Evolutionary conservation across 2,888 invertebrate genomes (phyloP), one percentile per base, ranked within the genome.

Genomic region (Tromatobia lineatoria): DNA sequence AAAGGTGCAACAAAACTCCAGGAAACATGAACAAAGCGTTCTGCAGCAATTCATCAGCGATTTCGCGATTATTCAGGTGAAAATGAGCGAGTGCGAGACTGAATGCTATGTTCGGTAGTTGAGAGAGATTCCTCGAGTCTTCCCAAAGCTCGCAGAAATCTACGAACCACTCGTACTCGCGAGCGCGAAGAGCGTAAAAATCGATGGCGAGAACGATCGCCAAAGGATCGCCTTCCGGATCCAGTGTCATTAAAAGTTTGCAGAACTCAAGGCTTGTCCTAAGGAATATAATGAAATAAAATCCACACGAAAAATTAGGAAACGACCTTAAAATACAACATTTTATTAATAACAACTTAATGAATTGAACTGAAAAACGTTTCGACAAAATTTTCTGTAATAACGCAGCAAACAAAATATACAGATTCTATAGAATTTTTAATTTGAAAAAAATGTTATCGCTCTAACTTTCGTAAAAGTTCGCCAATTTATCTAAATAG

Each of bases 81-180:
- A 96, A 97, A 88, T 96, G 94, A 2, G 97, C 97, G 87, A 98
- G 94, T 0, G 98, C 97, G 82, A 97, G 94, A 1, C 98, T 97
- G 93, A 96, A 98, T 0, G 97, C 96, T 95, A 98, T 97, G 92
- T 98, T 98, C n/a, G 98, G 98, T 82, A 98, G 94, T 92, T 97
- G 97, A 54, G 96, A 95, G 61, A 98, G 94, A 94, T 97, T 97
- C 88, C 96, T 95, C 69, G 94, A 93, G 6, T 89, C 91, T 88
- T 96, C 96, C 94, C 95, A 96, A 86, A 95, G 95, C 59, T 95
- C 94, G 81, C 94, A 95, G 82, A 95, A 95, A 90, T 96, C 93
- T 91, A 94, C 94, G 15, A 97, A 94, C 96, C 97, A 98, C 20
- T 95, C 94, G 90, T 96, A 97, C 94, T 98, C 97, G 80, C 95